Evolutionary conservation across 2,888 invertebrate species (phyloP), one percentile per base, ranked within the genome.

Genomic region (Mesodorylaimus sp.): DNA sequence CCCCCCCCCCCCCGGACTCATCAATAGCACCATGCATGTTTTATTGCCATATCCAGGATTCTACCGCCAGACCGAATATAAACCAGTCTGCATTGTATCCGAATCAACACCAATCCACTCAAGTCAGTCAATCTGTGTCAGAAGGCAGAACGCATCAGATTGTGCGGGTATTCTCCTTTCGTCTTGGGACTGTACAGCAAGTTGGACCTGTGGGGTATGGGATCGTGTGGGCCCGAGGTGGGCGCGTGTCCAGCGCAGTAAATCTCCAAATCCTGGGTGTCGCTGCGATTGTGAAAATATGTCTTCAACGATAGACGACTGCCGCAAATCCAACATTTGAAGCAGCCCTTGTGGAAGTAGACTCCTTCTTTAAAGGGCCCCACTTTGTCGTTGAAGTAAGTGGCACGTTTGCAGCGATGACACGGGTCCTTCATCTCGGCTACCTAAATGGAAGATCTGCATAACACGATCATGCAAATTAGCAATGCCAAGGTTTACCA

Each of bases 261-360:
- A n/a, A 65, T 63, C 55, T 65, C 66, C 51, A 65, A 52, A 54
- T 65, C 65, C 47, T 61, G 61, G 25, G 60, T 63, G 56, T 66
- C 65, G 51, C 63, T 66, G 26, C 65, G 53, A 52, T 65, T 65
- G 53, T 65, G 65, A 53, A 60, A 61, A 53, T 66, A 66, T 1
- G 65, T 66, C 53, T 66, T 66, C 25, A 66, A 54, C 5, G 62
- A 57, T 10, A 65, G 56, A 36, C 65, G 51, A 3, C 63, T 63
- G 21, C 65, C 65, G 53, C 65, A 66, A 50, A 66, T 66, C 63
- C 62, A 66, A 49, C 65, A 66, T 52, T 66, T 66, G 44, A 55
- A 54, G 27, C 51, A 54, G 16, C 55, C 51, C 26, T 55, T 53
- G 53, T 65, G 65, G 53, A 66, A 65, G 45, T 63, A 57, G 25